phyloP scores from a whole-genome alignment of 2,113 vertebrate genomes.

The Cygnus atratus region DNA sequence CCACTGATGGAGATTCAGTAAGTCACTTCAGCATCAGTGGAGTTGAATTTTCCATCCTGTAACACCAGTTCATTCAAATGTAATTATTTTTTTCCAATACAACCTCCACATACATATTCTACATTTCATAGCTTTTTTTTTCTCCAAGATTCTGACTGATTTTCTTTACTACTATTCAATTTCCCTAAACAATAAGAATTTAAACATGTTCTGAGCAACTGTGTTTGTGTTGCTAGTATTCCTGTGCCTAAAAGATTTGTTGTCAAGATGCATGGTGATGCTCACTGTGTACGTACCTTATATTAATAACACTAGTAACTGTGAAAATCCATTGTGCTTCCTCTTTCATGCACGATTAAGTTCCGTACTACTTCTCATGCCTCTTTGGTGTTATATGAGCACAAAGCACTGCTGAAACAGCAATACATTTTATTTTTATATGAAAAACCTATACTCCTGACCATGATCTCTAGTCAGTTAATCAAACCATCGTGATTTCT shows the following conservation, averaged over 20 bases:
- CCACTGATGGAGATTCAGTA: background rate
- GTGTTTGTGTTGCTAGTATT: background rate
- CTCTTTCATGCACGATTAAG: background rate
- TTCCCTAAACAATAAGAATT: background rate
- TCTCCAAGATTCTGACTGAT: background rate
- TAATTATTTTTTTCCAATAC: background rate
- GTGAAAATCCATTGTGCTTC: background rate
- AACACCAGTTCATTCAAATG: background rate
- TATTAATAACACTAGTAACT: background rate
- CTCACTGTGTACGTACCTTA: background rate
- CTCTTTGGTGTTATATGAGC: background rate
- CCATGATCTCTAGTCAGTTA: background rate
- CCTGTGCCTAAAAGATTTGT: background rate
- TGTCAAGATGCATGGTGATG: fast-evolving
- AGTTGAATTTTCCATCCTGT: background rate
- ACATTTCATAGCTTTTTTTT: background rate
- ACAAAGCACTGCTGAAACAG: background rate
- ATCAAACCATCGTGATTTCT: background rate
- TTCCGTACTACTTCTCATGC: background rate
- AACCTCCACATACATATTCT: background rate
- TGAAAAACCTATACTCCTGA: background rate
- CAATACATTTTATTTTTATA: background rate
- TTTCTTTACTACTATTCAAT: background rate
- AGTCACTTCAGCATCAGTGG: background rate
- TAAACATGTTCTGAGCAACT: background rate